Conservation (phyloP, 64 coral and sea anemone genomes). For the Hydrozoanthus tunicans region DNA sequence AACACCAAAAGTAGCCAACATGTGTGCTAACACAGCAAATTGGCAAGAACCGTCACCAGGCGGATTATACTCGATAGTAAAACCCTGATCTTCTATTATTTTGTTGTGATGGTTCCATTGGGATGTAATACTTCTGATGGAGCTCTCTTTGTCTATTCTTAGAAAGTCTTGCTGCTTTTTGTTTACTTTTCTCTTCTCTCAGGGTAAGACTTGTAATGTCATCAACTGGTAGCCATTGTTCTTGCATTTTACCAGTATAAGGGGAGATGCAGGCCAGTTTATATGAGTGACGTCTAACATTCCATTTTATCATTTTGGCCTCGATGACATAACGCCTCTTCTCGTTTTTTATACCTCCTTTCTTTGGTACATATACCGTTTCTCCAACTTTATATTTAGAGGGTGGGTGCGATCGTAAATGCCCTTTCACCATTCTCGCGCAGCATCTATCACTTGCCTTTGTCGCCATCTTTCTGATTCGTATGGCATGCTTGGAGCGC, state of each 20-base stretch:
- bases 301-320: constrained; percentile 5
- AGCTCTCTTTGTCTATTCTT: constrained; percentile 20
- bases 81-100: constrained; percentile 47
- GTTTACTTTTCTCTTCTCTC: constrained; percentile 38
- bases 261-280: constrained; percentile 20
- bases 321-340: constrained; percentile 21
- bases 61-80: constrained; percentile 5
- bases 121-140: constrained; percentile 17
- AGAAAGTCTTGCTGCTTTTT: background rate
- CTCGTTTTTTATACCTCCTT: background rate
- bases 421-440: constrained; percentile 9
- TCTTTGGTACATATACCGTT: constrained; percentile 39
- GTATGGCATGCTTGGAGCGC: background rate
- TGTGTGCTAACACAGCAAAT: constrained; percentile 33
- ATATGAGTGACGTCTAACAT: constrained; percentile 9
- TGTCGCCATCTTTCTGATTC: background rate
- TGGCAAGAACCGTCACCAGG: constrained; percentile 13
- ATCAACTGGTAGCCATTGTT: constrained; percentile 39
- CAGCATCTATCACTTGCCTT: constrained; percentile 25
- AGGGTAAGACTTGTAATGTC: constrained; percentile 53
- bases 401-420: background rate
- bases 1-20: constrained; percentile 10
- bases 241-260: background rate
- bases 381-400: constrained; percentile 44
- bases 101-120: constrained; percentile 22